phyloP scores from a whole-genome alignment of 2,113 vertebrate species.

The Mustela lutreola region DNA sequence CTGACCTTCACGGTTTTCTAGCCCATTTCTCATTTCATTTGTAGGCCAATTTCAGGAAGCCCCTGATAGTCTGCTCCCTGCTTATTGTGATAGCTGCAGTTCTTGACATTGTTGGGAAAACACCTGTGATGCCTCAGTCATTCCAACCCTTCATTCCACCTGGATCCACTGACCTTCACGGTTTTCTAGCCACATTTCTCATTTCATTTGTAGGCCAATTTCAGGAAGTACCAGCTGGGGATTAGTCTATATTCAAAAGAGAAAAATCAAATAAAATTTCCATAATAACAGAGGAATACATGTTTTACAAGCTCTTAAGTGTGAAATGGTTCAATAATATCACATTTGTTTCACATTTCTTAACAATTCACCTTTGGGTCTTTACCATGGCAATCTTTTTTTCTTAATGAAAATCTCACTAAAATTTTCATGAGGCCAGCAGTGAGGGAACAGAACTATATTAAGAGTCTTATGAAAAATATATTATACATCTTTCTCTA shows the following conservation, averaged over 20 bases:
- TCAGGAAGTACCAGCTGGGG: neutral
- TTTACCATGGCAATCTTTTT: constrained; percentile 64
- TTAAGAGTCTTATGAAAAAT: constrained; percentile 67
- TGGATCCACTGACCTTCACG: neutral
- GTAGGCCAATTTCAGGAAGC: neutral
- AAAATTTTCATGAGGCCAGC: constrained; percentile 75
- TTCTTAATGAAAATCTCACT: constrained; percentile 78
- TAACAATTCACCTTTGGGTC: constrained; percentile 74
- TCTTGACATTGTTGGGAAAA: neutral
- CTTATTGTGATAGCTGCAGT: neutral
- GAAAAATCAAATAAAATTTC: constrained; percentile 73
- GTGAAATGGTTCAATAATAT: constrained; percentile 72
- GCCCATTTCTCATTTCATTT: neutral
- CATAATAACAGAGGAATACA: constrained; percentile 23
- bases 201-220: neutral
- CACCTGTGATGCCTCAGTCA: neutral
- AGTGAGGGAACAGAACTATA: constrained; percentile 56
- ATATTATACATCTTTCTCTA: constrained; percentile 20
- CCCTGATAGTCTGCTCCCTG: neutral
- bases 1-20: neutral
- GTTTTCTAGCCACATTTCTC: neutral
- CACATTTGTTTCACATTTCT: constrained; percentile 71
- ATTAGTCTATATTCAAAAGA: constrained; percentile 51
- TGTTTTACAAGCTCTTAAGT: constrained; percentile 68
- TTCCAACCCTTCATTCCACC: neutral